Evolutionary conservation across 2,113 vertebrate species (phyloP).

Genomic region (Podiceps cristatus): DNA sequence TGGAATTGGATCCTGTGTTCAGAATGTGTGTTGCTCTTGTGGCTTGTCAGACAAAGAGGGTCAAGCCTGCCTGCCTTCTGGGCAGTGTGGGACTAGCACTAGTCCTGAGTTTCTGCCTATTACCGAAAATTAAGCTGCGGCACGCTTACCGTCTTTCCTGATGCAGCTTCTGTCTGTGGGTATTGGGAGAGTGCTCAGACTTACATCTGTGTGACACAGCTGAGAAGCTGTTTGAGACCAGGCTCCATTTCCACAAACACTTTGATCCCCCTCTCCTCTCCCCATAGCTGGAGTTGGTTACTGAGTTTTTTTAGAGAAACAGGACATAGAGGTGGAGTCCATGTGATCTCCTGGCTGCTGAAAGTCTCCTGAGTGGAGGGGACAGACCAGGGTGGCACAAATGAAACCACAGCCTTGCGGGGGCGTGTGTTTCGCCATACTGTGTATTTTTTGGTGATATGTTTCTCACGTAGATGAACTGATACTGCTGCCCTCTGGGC

Average conservation of each 20-base stretch:
- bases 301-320: background rate
- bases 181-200: background rate
- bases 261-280: background rate
- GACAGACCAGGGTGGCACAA: background rate
- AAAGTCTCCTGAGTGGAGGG: background rate
- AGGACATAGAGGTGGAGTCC: background rate
- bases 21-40: background rate
- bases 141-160: background rate
- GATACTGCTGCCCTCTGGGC: background rate
- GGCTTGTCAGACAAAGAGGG: background rate
- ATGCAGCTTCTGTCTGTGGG: background rate
- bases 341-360: background rate
- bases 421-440: accelerated
- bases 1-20: background rate
- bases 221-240: background rate
- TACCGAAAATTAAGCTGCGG: background rate
- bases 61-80: background rate
- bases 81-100: background rate
- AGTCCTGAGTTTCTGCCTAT: background rate
- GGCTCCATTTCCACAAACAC: background rate
- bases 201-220: background rate
- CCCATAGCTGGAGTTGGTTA: background rate
- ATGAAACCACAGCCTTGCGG: background rate
- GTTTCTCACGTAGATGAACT: background rate
- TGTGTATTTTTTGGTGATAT: background rate